These are phyloP conservation scores for Mastomys coucha DNA, from an alignment of 2,113 vertebrate species.

Conservation along the genomic window DNA sequence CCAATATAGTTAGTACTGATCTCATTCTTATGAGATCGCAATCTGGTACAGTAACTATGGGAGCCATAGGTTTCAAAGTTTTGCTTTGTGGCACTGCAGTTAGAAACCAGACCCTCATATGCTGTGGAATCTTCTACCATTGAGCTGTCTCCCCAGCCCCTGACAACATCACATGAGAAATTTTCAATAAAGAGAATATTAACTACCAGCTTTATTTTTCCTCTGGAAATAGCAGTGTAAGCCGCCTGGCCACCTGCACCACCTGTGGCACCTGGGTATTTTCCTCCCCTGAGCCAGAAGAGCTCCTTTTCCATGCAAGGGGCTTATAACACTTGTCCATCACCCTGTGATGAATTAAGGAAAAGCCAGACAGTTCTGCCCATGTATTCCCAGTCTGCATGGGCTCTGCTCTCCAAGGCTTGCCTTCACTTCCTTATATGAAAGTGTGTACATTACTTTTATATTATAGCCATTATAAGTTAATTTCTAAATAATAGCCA, in stretches of 20 bases:
- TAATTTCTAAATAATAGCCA: slow-evolving; percentile 4
- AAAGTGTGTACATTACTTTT: neutral
- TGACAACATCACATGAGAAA: neutral
- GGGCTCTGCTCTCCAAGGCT: neutral
- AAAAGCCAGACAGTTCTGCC: neutral
- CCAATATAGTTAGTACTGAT: neutral
- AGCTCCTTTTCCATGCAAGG: neutral
- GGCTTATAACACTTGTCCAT: neutral
- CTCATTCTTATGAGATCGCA: neutral
- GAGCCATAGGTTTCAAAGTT: neutral
- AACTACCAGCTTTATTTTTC: neutral
- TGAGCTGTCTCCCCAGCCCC: neutral
- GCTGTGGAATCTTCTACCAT: neutral
- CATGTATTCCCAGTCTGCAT: neutral
- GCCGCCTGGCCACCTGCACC: neutral
- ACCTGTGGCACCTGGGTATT: neutral
- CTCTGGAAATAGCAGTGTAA: neutral
- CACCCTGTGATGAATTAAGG: neutral
- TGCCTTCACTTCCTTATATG: neutral
- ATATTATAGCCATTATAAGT: neutral
- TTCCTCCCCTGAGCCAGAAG: neutral
- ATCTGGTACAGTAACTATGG: neutral
- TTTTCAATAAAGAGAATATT: neutral
- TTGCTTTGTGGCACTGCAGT: too few relatives aligned
- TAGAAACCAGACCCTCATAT: neutral